Base-by-base conservation (phyloP, 2,797 vertebrate species). In the Ptychadena robeensis region DNA sequence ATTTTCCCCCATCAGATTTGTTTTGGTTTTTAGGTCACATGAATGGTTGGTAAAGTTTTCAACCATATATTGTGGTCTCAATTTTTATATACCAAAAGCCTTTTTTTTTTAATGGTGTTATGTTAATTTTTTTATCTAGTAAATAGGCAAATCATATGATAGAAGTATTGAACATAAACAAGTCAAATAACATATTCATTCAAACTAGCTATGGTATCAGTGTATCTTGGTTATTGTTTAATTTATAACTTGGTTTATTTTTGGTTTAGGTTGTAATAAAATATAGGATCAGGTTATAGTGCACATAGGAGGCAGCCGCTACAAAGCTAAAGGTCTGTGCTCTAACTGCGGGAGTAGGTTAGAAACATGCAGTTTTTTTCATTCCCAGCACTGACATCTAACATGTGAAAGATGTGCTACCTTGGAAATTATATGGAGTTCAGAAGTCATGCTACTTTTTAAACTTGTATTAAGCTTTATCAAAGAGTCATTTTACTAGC, bases 251-350 rank as follows among this genome's bases (percentile, higher is more conserved):
- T 63, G 31, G 10, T 14, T 37, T 59, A 38, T 18, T 14, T 14
- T 64, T 34, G 38, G 30, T 28, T 38, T 15, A 28, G 8, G 9
- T 12, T 75, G 38, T 30, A 30, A 22, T 53, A 7, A 15, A 75
- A 75, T 64, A 63, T 18, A 64, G 59, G 38, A 38, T 64, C 15
- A 64, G 73, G 73, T 40, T 75, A 64, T 40, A 37, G 59, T 40
- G 38, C 44, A 67, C 48, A 48, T 32, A 77, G 53, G 63, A 67
- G 37, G 4, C 37, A 78, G 66, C 30, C 63, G 34, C 22, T 67
- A 38, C 66, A 61, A 76, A 38, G 75, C 37, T 66, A 78, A 67
- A 67, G 64, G 75, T 53, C 75, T 78, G 15, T 27, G 63, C 75
- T 67, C 64, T 66, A 32, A 78, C 61, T 78, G 38, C 75, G 34